Percentiles rank a stretch among this genome's conserved stretches.
Conservation (phyloP, 2,797 vertebrate genomes). For the Acanthopagrus latus region DNA sequence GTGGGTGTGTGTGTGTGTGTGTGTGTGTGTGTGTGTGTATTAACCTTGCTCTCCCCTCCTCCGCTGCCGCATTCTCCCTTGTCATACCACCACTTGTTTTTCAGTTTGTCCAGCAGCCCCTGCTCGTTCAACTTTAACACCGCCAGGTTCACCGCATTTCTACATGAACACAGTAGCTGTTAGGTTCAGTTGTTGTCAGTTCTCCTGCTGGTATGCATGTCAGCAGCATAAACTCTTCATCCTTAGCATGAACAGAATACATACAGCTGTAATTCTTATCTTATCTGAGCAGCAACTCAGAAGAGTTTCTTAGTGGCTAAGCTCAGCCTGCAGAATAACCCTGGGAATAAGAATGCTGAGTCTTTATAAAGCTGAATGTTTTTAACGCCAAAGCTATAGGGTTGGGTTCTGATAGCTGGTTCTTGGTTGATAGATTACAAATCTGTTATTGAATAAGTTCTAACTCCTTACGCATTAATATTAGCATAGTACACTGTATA, state of each 20-base stretch:
- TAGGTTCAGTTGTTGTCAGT: conserved; percentile 65
- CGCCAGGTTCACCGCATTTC: conserved; percentile 99
- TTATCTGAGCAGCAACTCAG: conserved; percentile 16
- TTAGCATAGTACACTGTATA: neutral
- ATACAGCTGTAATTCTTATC: conserved; percentile 30
- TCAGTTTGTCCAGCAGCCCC: conserved; percentile 99
- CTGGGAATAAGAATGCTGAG: neutral
- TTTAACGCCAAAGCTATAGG: neutral
- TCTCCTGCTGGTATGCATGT: conserved; percentile 55
- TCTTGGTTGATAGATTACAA: conserved; percentile 12
- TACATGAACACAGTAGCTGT: conserved; percentile 97
- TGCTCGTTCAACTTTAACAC: conserved; percentile 99
- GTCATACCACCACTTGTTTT: conserved; percentile 99
- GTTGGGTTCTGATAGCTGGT: conserved; percentile 12
- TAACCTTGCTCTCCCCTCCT: conserved; percentile 99
- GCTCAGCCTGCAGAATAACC: conserved; percentile 30
- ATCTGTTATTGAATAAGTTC: neutral
- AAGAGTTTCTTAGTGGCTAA: conserved; percentile 17
- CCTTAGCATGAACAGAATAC: conserved; percentile 37
- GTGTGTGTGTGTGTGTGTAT: conserved; percentile 66
- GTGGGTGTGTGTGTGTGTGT: conserved; percentile 37
- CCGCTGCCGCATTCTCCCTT: conserved; percentile 99
- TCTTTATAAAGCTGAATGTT: neutral
- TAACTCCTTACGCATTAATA: neutral
- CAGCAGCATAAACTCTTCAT: conserved; percentile 35